Conservation (phyloP, 2,797 vertebrate species). For the Protosalanx chinensis region DNA sequence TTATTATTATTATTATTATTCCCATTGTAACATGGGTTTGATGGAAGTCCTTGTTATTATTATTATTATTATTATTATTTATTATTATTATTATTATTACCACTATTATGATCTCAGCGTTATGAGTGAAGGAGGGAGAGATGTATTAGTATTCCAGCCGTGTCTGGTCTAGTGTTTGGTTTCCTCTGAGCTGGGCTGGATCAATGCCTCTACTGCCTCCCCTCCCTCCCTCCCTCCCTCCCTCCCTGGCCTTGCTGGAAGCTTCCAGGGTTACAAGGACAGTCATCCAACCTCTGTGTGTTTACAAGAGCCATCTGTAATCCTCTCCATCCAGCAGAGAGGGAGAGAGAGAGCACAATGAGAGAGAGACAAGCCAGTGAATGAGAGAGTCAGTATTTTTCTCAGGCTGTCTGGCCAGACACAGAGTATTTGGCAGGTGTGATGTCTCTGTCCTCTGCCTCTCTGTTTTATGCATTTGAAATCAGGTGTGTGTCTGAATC, state of each 20-base stretch:
- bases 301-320: constrained; percentile 1
- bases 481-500: constrained; percentile 17
- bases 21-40: too few relatives aligned
- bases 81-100: too few relatives aligned
- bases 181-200: too few relatives aligned
- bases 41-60: too few relatives aligned
- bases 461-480: background rate
- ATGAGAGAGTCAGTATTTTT: constrained; percentile 1
- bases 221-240: constrained; percentile 11
- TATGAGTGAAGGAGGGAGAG: background rate
- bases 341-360: background rate
- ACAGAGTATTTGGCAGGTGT: constrained; percentile 13
- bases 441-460: constrained; percentile 5
- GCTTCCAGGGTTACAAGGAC: constrained; percentile 15
- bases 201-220: background rate
- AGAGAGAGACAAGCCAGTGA: background rate
- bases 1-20: too few relatives aligned
- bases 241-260: constrained; percentile 20
- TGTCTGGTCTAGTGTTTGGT: background rate
- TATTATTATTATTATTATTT: too few relatives aligned
- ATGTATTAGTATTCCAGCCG: background rate
- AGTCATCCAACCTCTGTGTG: background rate
- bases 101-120: too few relatives aligned
- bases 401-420: constrained; percentile 5
- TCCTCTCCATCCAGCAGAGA: constrained; percentile 7